Evolutionary conservation across 1,140 invertebrate genomes (phyloP).

Genomic region (Nautilus pompilius): DNA sequence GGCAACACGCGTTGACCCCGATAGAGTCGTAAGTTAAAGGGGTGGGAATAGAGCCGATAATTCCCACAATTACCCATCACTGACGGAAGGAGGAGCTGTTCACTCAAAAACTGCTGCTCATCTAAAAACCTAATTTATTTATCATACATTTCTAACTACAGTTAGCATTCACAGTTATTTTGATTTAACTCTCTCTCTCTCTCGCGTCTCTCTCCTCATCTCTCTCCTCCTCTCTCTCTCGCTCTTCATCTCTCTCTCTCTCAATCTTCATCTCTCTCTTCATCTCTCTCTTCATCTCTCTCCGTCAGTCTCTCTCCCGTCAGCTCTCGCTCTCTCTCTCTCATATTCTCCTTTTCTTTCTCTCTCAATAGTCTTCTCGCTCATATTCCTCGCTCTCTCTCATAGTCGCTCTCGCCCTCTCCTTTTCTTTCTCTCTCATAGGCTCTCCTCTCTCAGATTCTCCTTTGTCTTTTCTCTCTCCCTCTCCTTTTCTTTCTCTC

Average conservation of each 20-base stretch:
- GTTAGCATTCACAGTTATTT: constrained; percentile 1
- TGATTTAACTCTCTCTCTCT: neutral
- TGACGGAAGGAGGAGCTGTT: too few species aligned
- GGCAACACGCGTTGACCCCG: too few species aligned
- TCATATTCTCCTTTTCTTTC: constrained; percentile 5
- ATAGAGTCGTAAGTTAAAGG: too few species aligned
- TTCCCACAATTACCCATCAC: too few species aligned
- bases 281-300: constrained; percentile 8
- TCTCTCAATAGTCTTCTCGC: neutral
- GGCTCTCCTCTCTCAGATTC: neutral
- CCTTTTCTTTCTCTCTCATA: neutral
- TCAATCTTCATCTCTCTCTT: neutral
- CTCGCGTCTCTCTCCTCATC: neutral
- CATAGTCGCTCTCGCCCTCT: constrained; percentile 2
- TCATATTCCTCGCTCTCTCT: constrained; percentile 3
- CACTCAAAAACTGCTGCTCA: too few species aligned
- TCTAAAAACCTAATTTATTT: too few species aligned
- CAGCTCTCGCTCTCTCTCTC: constrained; percentile 2
- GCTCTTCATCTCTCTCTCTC: neutral
- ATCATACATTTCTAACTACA: too few species aligned
- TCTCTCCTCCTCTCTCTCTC: neutral
- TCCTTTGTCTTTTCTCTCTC: neutral
- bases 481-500: neutral
- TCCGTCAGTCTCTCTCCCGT: constrained; percentile 1
- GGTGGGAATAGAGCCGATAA: too few species aligned